Base-by-base conservation (phyloP, 1,140 invertebrate species). In the Drosophila bocqueti region DNA sequence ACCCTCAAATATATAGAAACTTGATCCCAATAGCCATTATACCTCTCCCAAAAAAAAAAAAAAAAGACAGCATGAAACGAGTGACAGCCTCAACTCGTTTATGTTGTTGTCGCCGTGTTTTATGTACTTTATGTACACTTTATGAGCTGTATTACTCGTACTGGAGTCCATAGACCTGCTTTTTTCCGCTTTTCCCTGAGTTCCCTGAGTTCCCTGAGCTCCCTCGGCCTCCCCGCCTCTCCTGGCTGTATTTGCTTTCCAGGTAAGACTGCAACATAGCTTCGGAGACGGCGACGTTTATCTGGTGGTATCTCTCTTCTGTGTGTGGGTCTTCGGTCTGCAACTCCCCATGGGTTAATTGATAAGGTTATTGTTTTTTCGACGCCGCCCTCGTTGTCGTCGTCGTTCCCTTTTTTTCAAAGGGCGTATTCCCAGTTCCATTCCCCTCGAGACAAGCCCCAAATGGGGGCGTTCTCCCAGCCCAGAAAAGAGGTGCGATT, bases 91-190 rank as follows among this genome's bases (percentile, higher is more conserved):
- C 64, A 72, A 83, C 83, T 75, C 79, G 82, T 85, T 79, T 66
- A 62, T 58, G 26, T 76, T 59, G 68, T 54, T 75, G 79, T 72
- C 71, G 81, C 61, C 49, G 71, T 85, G 75, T 79, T 87, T 89
- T 78, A 87, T 87, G 80, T 87, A 84, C 81, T 84, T 83, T 66
- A 80, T 81, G 80, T 81, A 69, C 84, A 89, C 76, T 84, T 87
- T 87, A 89, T 87, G 81, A 89, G 68, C 78, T 81, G 81, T 81
- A 87, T 89, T 89, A 69, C 67, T 46, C 34, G 47, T 15, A 83
- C 77, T 81, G 21, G 11, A 83, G 84, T 81, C 65, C 59, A 49
- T 55, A 81, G 85, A 84, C 72, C 84, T 84, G 84, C 74, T 62
- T 77, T 62, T 50, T 36, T 15, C n/a, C 29, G 50, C 38, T 64